These are phyloP conservation scores for Hippocampus abdominalis DNA, from an alignment of 2,113 vertebrate genomes.

Conservation along the genomic window DNA sequence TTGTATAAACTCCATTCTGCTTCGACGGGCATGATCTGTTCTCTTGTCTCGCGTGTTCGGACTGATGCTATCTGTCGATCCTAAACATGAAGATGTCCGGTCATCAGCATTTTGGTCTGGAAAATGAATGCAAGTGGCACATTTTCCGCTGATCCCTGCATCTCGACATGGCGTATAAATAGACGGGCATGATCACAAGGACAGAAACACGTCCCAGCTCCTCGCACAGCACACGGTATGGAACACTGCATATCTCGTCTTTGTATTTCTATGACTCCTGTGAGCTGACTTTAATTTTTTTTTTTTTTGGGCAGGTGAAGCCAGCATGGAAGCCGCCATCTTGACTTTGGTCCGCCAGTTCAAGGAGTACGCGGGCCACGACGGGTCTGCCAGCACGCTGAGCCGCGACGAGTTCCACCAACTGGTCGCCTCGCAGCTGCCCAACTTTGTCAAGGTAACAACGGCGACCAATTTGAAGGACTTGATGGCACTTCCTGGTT, in stretches of 20 bases:
- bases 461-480: background rate
- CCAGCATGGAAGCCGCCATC: conserved; percentile 71
- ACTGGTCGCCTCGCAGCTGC: conserved; percentile 65
- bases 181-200: conserved; percentile 47
- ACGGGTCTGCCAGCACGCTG: conserved; percentile 65
- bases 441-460: conserved; percentile 66
- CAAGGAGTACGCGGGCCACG: conserved; percentile 65
- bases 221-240: background rate
- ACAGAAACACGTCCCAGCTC: conserved; percentile 16
- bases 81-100: background rate
- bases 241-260: background rate
- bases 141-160: conserved; percentile 75
- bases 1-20: background rate
- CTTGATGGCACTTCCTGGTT: background rate
- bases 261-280: background rate
- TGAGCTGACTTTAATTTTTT: background rate
- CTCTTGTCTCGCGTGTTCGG: background rate
- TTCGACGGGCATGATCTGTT: background rate
- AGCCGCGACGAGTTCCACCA: conserved; percentile 71
- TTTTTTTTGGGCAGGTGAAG: conserved; percentile 37
- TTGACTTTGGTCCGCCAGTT: conserved; percentile 65
- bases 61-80: background rate
- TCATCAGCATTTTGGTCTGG: background rate
- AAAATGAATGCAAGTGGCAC: conserved; percentile 22
- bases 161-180: conserved; percentile 45